Evolutionary conservation across 92 coral and sea anemone genomes (phyloP).

Genomic region (Micromussa lordhowensis): DNA sequence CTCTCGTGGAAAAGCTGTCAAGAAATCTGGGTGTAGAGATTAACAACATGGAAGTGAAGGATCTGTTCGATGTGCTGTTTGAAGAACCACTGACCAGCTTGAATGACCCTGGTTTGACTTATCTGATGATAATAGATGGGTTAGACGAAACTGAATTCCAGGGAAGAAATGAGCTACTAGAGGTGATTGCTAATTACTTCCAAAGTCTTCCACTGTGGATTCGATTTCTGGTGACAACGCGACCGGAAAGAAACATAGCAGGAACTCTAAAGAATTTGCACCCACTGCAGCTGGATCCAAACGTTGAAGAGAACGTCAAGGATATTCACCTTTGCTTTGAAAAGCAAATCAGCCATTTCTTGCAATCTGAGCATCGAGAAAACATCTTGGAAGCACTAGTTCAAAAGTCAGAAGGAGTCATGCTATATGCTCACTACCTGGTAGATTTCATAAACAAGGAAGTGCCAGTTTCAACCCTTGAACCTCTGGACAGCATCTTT

Average conservation of each 20-base stretch:
- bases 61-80: conserved; percentile 46
- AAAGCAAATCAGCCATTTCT: no score
- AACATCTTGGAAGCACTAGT: no score
- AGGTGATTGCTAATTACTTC: conserved; percentile 46
- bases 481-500: no score
- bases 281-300: conserved; percentile 38
- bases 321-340: conserved; percentile 43
- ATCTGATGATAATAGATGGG: conserved; percentile 50
- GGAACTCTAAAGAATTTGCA: conserved; percentile 8
- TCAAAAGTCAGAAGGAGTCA: no score
- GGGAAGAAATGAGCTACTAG: conserved; percentile 41
- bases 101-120: conserved; percentile 11
- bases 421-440: no score
- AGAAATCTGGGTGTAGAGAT: conserved; percentile 29
- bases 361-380: no score
- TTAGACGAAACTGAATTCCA: conserved; percentile 66
- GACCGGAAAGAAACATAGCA: conserved; percentile 45
- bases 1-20: conserved; percentile 50
- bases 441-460: no score
- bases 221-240: conserved; percentile 63
- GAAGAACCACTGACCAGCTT: conserved; percentile 51
- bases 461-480: no score
- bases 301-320: conserved; percentile 38
- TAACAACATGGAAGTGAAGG: conserved; percentile 34
- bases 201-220: conserved; percentile 55